These are phyloP conservation scores for Ashinkailepas kermadecensis DNA, from an alignment of 2,888 invertebrate genomes.

Conservation along the genomic window DNA sequence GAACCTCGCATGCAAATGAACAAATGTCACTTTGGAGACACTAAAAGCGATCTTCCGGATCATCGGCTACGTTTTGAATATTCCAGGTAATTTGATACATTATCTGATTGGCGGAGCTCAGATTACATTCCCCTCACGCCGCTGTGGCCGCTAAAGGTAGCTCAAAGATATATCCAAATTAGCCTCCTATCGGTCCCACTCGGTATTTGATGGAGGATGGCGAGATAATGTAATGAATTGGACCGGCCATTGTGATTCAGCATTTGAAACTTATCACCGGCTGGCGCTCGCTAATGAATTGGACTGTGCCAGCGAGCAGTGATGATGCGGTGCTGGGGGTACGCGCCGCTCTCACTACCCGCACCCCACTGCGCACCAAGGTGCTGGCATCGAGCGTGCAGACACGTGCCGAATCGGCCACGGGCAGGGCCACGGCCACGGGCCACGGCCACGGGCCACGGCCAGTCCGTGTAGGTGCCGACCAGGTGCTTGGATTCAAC, in stretches of 20 bases:
- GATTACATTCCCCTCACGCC: background rate
- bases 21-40: background rate
- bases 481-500: too few relatives aligned
- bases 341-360: background rate
- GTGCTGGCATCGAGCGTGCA: too few relatives aligned
- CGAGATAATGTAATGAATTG: background rate
- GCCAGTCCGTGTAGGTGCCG: too few relatives aligned
- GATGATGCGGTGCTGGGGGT: background rate
- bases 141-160: background rate
- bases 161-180: background rate
- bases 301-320: background rate
- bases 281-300: background rate
- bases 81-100: background rate
- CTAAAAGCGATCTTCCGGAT: background rate
- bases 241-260: background rate
- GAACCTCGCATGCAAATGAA: background rate
- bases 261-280: background rate
- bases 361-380: background rate
- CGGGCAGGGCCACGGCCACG: too few relatives aligned
- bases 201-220: background rate
- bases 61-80: background rate
- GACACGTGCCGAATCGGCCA: too few relatives aligned
- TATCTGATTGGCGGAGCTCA: background rate
- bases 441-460: too few relatives aligned
- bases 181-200: background rate